These are phyloP conservation scores for Salmo trutta DNA, from an alignment of 2,797 vertebrate species.

Conservation along the genomic window DNA sequence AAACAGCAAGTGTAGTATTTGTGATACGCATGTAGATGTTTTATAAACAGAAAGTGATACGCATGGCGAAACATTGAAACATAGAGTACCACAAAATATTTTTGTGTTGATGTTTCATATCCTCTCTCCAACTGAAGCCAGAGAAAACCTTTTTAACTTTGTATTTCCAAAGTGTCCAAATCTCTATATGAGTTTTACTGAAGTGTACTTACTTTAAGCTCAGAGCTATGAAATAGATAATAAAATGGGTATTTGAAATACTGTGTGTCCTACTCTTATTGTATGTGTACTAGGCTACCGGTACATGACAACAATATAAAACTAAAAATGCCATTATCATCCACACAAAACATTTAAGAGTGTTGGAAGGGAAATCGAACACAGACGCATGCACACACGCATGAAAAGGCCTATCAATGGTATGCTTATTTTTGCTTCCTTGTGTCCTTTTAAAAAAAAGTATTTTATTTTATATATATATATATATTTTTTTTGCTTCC, in stretches of 20 bases:
- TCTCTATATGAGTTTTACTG: background rate
- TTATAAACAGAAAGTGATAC: constrained; percentile 61
- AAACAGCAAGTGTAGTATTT: constrained; percentile 59
- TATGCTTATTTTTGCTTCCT: no score
- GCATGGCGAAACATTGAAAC: background rate
- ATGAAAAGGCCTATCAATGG: no score
- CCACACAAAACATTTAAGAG: no score
- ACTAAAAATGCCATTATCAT: no score
- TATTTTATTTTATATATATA: no score
- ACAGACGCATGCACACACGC: no score
- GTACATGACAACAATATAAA: background rate
- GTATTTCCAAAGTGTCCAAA: background rate
- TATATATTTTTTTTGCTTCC: no score
- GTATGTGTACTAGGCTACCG: no score
- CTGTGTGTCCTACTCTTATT: background rate
- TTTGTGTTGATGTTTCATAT: background rate
- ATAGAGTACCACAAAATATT: background rate
- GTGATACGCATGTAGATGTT: constrained; percentile 23
- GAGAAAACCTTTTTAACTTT: background rate
- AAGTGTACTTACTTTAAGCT: background rate
- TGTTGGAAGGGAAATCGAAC: no score
- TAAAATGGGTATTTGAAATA: background rate
- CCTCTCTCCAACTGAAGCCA: background rate
- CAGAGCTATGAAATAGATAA: background rate
- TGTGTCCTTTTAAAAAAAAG: no score